Evolutionary conservation across 2,888 invertebrate species (phyloP), one percentile per base, ranked within the genome.

Genomic region (Dolichomitus sp.): DNA sequence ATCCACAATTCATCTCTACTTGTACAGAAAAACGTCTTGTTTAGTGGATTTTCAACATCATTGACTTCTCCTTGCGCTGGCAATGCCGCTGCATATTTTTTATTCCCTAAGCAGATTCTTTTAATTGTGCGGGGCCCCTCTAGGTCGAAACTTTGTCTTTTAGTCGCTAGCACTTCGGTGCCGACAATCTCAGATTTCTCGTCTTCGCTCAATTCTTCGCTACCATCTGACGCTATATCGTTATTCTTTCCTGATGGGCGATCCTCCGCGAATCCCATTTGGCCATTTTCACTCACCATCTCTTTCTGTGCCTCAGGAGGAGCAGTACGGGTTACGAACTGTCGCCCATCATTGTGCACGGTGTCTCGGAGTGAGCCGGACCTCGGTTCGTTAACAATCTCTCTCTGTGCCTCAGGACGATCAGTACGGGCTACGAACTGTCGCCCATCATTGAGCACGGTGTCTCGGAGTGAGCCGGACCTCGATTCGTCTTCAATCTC

Each of bases 1-100:
- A 52, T 19, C 52, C 52, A 52, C 23, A 52, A 52, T 19, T 17
- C 27, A 9, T 54, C 54, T 54, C 23, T 54, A 54, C 14, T 54
- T 54, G 12, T 54, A 19, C 23, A 1, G 9, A 54, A 54, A 19
- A 54, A 27, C 9, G 27, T 23, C 33, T 33, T 33, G 14, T 19
- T 57, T 11, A 30, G 9, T 12, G 57, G 27, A n/a, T 57, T 57
- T 57, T 7, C 57, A 33, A 6, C 27, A 6, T 57, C 33, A 57
- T 0, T 3, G 5, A 3, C 33, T 57, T n/a, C n/a, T 33, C 11
- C 54, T 12, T 54, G 54, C 23, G 33, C n/a, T 5, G 57, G 14
- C n/a, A 57, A 33, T 57, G 30, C 33, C 33, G 33, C 12, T n/a
- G 57, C 30, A 33, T 57, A 30, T 7, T 33, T 6, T 14, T 14